Conservation (phyloP, 2,113 vertebrate genomes). For the Dromas ardeola region DNA sequence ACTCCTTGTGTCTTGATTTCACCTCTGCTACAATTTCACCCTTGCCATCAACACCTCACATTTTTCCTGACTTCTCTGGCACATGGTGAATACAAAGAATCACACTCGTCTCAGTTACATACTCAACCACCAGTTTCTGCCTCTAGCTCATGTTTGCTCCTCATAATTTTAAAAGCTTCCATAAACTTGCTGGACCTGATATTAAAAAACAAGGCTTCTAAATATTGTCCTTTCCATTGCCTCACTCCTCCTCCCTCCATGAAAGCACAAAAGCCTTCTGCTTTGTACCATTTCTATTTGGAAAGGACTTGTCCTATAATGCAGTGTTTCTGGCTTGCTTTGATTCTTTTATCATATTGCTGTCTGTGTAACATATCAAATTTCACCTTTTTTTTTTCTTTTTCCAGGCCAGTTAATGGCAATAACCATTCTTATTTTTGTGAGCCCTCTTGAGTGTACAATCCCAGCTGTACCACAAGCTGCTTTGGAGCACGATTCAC, state of each 20-base stretch:
- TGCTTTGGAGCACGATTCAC: background rate
- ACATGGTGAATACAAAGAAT: background rate
- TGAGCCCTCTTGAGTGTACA: background rate
- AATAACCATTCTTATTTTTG: background rate
- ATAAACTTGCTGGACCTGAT: background rate
- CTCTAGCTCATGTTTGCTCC: background rate
- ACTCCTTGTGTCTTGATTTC: background rate
- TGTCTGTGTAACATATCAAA: background rate
- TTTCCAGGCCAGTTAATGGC: background rate
- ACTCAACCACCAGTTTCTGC: background rate
- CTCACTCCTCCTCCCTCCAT: background rate
- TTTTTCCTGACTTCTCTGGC: conserved; percentile 3
- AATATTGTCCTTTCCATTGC: background rate
- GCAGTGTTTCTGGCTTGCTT: background rate
- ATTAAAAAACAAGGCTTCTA: background rate
- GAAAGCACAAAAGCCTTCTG: background rate
- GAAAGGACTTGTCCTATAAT: background rate
- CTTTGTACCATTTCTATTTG: background rate
- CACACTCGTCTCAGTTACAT: background rate
- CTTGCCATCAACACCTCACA: background rate
- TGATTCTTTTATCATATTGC: background rate
- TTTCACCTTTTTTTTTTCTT: background rate
- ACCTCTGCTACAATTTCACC: background rate
- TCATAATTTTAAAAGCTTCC: conserved; percentile 41
- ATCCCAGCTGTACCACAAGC: background rate